Percentiles rank a stretch among this genome's conserved stretches.
phyloP scores from a whole-genome alignment of 2,113 vertebrate species.

The Corythaixoides concolor region DNA sequence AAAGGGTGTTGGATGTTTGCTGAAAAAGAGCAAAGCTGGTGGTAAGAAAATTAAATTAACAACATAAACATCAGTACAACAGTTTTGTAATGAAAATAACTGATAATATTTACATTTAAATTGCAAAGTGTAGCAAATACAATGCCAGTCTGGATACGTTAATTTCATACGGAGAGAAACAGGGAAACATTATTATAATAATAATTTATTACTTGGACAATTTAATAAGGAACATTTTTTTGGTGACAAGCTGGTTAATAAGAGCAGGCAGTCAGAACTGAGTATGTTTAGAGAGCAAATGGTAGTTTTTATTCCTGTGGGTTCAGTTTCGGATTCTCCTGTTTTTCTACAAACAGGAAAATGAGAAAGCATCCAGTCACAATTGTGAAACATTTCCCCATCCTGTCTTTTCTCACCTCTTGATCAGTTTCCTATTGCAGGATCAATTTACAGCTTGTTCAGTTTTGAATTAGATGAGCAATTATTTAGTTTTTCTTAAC shows the following conservation, averaged over 20 bases:
- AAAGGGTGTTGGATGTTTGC: background rate
- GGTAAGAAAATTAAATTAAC: background rate
- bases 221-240: conserved; percentile 45
- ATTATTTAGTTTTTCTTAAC: background rate
- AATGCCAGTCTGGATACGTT: background rate
- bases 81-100: background rate
- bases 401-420: background rate
- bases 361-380: background rate
- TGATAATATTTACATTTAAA: background rate
- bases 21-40: background rate
- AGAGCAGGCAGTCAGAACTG: conserved; percentile 35
- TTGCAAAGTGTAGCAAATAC: background rate
- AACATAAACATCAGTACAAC: background rate
- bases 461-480: background rate
- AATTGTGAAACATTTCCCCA: background rate
- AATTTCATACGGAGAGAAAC: conserved; percentile 25
- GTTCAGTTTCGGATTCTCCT: conserved; percentile 16
- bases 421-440: background rate
- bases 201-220: conserved; percentile 39
- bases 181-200: background rate
- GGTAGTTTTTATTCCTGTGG: conserved; percentile 8
- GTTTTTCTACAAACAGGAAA: background rate
- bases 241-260: conserved; percentile 52
- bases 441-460: conserved; percentile 8
- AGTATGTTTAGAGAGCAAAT: background rate